Conservation (phyloP, 2,113 vertebrate genomes). For the Cynocephalus volans region DNA sequence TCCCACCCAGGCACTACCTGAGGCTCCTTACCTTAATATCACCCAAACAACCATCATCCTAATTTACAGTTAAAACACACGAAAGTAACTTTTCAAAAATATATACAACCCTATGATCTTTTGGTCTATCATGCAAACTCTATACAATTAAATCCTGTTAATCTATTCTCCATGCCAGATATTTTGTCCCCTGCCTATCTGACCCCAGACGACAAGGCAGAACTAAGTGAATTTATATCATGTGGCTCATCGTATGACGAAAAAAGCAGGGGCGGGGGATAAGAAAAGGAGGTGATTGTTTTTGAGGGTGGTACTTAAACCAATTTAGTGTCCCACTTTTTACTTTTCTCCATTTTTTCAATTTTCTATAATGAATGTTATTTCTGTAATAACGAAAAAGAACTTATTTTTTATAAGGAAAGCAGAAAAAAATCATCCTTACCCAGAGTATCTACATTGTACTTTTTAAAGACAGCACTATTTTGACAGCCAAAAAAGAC, state of each 20-base stretch:
- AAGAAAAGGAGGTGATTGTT: neutral
- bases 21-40: neutral
- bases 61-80: constrained; percentile 3
- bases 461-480: constrained; percentile 83
- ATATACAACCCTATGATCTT: neutral
- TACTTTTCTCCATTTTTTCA: constrained; percentile 1
- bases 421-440: constrained; percentile 70
- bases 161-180: neutral
- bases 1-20: neutral
- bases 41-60: neutral
- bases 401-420: constrained; percentile 48
- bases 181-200: neutral
- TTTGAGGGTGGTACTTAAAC: neutral
- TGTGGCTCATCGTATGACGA: neutral
- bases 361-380: constrained; percentile 50
- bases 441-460: constrained; percentile 71
- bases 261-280: neutral
- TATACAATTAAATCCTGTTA: neutral
- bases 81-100: neutral
- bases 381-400: constrained; percentile 41
- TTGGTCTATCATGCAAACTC: neutral
- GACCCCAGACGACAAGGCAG: neutral
- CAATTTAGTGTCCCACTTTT: constrained; percentile 10
- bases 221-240: neutral
- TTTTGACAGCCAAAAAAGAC: constrained; percentile 85